phyloP scores from a whole-genome alignment of 2,113 vertebrate genomes.

The Chrysochloris asiatica region DNA sequence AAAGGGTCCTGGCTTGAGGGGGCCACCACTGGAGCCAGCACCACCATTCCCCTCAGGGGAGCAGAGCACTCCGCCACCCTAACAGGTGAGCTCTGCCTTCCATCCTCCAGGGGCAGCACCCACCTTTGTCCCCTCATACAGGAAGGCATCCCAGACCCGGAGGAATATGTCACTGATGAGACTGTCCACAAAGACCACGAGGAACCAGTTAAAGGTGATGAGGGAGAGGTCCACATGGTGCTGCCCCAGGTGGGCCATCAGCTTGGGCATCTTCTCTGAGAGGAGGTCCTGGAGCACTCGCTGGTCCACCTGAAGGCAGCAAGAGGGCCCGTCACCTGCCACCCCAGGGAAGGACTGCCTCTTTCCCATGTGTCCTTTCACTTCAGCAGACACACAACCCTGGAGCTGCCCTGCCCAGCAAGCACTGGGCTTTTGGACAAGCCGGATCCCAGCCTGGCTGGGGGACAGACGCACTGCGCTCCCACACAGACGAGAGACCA shows the following conservation, averaged over 20 bases:
- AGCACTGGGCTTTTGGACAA: background rate
- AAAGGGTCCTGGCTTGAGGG: background rate
- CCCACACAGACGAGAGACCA: accelerated
- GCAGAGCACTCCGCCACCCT: background rate
- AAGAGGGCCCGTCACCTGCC: background rate
- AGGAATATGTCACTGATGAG: conserved; percentile 93
- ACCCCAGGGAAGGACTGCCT: background rate
- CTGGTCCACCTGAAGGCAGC: conserved; percentile 90
- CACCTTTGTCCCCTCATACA: conserved; percentile 97
- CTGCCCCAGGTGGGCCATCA: conserved; percentile 90
- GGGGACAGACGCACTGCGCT: background rate
- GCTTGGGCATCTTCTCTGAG: conserved; percentile 91
- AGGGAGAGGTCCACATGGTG: conserved; percentile 91
- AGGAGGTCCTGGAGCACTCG: conserved; percentile 95
- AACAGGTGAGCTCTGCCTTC: background rate
- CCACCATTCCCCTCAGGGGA: no score
- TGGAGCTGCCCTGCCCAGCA: accelerated
- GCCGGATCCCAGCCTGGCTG: background rate
- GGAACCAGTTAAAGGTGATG: conserved; percentile 96
- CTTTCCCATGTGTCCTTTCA: background rate
- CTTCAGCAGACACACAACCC: no score
- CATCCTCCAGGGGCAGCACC: background rate
- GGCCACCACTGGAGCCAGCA: background rate
- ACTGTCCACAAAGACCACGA: conserved; percentile 94
- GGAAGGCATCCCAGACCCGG: conserved; percentile 94